Evolutionary conservation across 2,888 invertebrate genomes (phyloP), one percentile per base, ranked within the genome.

Genomic region (Abrostola triplasia): DNA sequence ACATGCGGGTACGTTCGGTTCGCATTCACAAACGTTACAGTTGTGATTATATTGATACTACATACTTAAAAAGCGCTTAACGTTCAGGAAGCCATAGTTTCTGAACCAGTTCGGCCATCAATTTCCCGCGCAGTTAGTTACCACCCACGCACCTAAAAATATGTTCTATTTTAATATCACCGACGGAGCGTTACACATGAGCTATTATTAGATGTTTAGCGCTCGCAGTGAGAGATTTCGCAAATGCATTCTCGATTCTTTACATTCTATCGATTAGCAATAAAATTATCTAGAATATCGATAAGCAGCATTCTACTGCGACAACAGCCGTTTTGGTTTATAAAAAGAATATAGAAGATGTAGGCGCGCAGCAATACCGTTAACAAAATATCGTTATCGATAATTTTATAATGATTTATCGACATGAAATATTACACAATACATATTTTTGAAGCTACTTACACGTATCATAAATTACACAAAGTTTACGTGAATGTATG

Each of bases 321-420:
- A 2, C 4, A 24, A 24, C 24, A 24, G 24, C 24, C 24, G 24
- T 24, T 24, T 24, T 24, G 24, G 24, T 24, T 24, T 24, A 24
- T 24, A 24, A 24, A 24, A 24, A 24, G 24, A 24, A 24, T 24
- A 24, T 24, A 24, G 4, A 24, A 24, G 24, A 24, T 24, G 4
- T 24, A 1, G 24, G 24, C 24, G 24, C 24, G 24, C 24, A 24
- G 24, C 24, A 24, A 24, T 24, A 24, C 24, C 24, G 24, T 24
- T 24, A 24, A 24, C 24, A 4, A n/a, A 53, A 62, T 49, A 49
- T 13, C 8, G 44, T 50, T 44, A 61, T 54, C 40, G 7, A 63
- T 63, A 24, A 13, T 37, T n/a, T 8, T 12, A 24, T 58, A 44
- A 40, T 70, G 47, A 60, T 67, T 48, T 71, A 57, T 53, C 11